A percentile compares a stretch with the other conserved stretches of the same genome.
Conservation (phyloP, 2,888 invertebrate species). For the Odontocolon sp. region DNA sequence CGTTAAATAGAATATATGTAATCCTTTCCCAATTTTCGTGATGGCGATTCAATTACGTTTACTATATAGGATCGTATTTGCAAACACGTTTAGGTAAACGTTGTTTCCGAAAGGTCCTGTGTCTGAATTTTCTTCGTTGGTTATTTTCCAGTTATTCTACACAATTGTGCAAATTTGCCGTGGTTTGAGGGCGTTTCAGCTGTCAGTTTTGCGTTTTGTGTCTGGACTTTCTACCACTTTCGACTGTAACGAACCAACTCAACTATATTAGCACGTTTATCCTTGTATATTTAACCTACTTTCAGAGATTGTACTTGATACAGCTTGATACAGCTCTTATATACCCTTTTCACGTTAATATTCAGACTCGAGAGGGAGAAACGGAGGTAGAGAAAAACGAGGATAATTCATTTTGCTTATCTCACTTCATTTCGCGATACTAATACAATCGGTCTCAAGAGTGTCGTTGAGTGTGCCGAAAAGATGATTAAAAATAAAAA, state of each 20-base stretch:
- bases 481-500: background rate
- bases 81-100: background rate
- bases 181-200: background rate
- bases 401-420: conserved; percentile 44
- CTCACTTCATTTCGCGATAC: conserved; percentile 14
- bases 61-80: background rate
- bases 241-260: conserved; percentile 36
- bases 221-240: background rate
- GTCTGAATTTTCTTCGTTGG: background rate
- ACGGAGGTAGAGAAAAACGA: conserved; percentile 32
- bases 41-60: too few species aligned
- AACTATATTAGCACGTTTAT: conserved; percentile 46
- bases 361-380: conserved; percentile 16
- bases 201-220: background rate
- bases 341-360: conserved; percentile 27
- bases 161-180: conserved; percentile 24
- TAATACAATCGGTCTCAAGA: conserved; percentile 12
- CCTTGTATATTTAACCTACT: conserved; percentile 48
- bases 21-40: too few species aligned
- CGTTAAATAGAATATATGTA: too few species aligned
- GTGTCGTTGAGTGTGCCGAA: background rate
- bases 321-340: conserved; percentile 21
- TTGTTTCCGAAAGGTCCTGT: background rate
- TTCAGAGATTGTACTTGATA: conserved; percentile 41
- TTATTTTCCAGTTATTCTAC: conserved; percentile 34